Evolutionary conservation across 2,888 invertebrate species (phyloP), one percentile per base, ranked within the genome.

Genomic region (Dasysyrphus albostriatus): DNA sequence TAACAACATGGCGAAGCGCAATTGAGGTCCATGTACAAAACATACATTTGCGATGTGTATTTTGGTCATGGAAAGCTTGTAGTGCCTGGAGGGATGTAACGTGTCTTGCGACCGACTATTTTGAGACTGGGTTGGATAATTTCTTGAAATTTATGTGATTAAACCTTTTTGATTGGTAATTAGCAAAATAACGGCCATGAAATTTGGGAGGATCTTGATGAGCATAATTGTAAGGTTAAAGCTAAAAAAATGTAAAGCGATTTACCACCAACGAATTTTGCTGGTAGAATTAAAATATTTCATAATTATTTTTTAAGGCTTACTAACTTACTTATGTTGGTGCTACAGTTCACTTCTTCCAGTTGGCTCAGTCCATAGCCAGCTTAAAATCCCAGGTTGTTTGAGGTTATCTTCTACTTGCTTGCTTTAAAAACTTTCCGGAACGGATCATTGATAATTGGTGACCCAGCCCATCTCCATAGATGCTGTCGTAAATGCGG

Each of bases 81-180:
- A 72, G 8, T 16, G 72, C 78, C 72, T 63, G 47, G 47, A 14
- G 78, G 77, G 59, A 51, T 59, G 44, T 29, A 76, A 75, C 47
- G 24, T 47, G 58, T 56, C 32, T 42, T 8, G 47, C 34, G 6
- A 16, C 24, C 3, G 24, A 24, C 24, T 24, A 24, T 24, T 2
- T 42, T 42, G 8, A 29, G 42, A 63, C 16, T 5, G 14, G n/a
- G 24, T 34, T 39, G 56, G 29, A 58, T 54, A 42, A 69, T 69
- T 54, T 69, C 16, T 39, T 34, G 39, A 39, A 69, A 69, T 69
- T 69, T 69, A 69, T 39, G 54, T 69, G 69, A 69, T 69, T 54
- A 39, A 29, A 29, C 1, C 1, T n/a, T 54, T 69, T 69, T 69
- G 69, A 69, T 69, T 69, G 69, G 69, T 54, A 69, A 69, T 69